Conservation (phyloP, 2,797 vertebrate genomes). For the Staurois parvus region DNA sequence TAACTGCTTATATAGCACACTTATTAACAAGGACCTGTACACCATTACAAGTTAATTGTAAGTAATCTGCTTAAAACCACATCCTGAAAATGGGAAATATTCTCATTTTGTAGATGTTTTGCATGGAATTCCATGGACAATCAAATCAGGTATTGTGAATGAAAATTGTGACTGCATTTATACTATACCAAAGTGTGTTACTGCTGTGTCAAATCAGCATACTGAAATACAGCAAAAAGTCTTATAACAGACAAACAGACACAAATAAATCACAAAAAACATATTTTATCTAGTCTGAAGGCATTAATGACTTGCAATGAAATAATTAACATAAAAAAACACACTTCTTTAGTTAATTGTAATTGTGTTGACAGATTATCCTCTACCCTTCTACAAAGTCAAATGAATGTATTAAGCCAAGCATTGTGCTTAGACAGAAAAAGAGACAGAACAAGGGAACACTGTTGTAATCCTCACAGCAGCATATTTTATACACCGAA, state of each 20-base stretch:
- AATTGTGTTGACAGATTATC: constrained; percentile 49
- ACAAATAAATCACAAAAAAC: constrained; percentile 6
- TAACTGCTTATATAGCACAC: too few species aligned
- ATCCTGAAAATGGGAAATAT: not conserved
- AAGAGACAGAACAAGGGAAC: not conserved
- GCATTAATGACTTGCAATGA: constrained; percentile 6
- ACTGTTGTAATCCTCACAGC: not conserved
- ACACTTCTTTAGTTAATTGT: constrained; percentile 17
- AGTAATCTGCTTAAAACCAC: too few species aligned
- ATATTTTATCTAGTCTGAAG: constrained; percentile 7
- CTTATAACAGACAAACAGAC: not conserved
- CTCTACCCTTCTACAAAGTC: constrained; percentile 30
- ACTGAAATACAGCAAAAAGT: not conserved
- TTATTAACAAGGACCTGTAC: too few species aligned
- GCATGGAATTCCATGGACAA: too few species aligned
- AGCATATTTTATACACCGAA: constrained; percentile 4
- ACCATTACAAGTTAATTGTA: too few species aligned
- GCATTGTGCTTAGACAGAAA: constrained; percentile 1
- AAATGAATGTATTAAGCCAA: constrained; percentile 37
- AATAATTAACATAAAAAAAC: constrained; percentile 33
- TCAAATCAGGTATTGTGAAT: not conserved
- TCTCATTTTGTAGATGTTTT: not conserved
- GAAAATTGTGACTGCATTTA: not conserved
- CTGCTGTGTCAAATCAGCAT: not conserved
- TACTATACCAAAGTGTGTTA: not conserved